Percentiles rank a stretch among this genome's conserved stretches.
phyloP scores from a whole-genome alignment of 1,140 invertebrate genomes.

The Dufourea novaeangliae region DNA sequence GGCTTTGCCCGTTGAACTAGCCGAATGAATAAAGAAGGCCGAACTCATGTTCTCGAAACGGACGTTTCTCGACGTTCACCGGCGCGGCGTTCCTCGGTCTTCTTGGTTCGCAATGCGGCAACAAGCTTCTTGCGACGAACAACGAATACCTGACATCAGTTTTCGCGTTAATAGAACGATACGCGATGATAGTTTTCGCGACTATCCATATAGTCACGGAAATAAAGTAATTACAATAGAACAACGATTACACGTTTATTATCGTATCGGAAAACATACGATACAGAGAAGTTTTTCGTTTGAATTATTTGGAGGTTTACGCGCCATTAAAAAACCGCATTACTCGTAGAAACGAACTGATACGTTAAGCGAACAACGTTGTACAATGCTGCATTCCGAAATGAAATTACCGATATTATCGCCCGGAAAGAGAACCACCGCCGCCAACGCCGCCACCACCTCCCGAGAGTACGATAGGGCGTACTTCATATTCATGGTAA shows the following conservation, averaged over 20 bases:
- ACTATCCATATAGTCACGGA: no score
- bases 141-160: neutral
- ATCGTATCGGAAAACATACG: neutral
- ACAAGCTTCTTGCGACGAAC: neutral
- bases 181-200: neutral
- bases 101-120: neutral
- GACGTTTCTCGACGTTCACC: no score
- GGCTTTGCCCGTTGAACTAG: neutral
- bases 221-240: no score
- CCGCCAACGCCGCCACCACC: neutral
- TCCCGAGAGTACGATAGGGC: conserved; percentile 38
- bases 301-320: neutral
- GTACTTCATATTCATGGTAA: conserved; percentile 70
- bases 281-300: neutral
- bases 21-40: conserved; percentile 22
- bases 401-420: conserved; percentile 60
- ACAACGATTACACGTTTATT: neutral
- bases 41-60: neutral
- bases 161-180: neutral
- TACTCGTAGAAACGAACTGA: neutral
- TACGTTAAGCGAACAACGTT: neutral
- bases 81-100: no score
- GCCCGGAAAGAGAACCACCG: conserved; percentile 12
- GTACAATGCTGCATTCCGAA: conserved; percentile 4
- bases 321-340: neutral